phyloP scores from a whole-genome alignment of 2,797 vertebrate species.

The Cossypha heuglini region DNA sequence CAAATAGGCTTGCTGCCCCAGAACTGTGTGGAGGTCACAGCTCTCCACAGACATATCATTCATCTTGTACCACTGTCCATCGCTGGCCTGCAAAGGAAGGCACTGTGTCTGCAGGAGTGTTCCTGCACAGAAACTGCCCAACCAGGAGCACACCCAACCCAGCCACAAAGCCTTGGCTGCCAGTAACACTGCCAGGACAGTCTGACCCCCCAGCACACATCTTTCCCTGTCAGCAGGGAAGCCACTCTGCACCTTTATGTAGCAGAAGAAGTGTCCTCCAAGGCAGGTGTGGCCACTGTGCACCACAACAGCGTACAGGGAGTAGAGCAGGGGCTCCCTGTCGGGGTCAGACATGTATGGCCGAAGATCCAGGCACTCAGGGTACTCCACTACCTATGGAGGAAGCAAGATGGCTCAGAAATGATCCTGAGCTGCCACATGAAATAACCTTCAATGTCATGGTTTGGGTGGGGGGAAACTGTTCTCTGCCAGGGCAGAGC shows the following conservation, averaged over 20 bases:
- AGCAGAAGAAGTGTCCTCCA: neutral
- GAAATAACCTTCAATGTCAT: neutral
- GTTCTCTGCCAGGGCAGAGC: neutral
- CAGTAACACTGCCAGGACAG: neutral
- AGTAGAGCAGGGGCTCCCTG: neutral
- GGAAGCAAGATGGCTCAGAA: neutral
- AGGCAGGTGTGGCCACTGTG: neutral
- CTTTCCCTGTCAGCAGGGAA: neutral
- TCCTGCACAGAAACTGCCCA: neutral
- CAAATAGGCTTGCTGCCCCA: neutral
- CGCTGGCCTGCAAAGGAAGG: neutral
- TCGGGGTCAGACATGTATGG: neutral
- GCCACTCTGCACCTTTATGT: neutral
- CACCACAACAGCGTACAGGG: neutral
- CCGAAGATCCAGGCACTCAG: neutral
- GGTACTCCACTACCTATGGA: neutral
- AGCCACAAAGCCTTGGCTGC: neutral
- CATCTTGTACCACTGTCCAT: neutral
- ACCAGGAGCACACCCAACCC: neutral
- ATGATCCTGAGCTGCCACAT: neutral
- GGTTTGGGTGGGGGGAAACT: neutral
- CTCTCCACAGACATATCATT: neutral
- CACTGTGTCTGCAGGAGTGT: neutral
- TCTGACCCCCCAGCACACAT: neutral
- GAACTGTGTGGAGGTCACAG: neutral